Evolutionary conservation across 2,888 invertebrate species (phyloP).

Genomic region (Apeira syringaria): DNA sequence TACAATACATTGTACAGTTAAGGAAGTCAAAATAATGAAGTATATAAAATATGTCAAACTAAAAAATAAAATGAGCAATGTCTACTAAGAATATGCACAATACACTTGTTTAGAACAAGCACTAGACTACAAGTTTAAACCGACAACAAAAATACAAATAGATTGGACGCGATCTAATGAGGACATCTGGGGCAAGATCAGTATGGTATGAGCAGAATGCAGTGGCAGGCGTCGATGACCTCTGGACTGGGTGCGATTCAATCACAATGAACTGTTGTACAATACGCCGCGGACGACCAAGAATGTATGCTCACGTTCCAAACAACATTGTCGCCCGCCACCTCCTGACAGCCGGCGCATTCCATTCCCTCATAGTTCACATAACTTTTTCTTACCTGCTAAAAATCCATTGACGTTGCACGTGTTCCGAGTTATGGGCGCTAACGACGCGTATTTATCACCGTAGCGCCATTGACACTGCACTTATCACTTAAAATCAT

Average conservation of each 20-base stretch:
- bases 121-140: too few species aligned
- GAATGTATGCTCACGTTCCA: slow-evolving; percentile 29
- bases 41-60: too few species aligned
- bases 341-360: slow-evolving; percentile 43
- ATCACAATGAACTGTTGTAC: slow-evolving; percentile 1
- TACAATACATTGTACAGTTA: too few species aligned
- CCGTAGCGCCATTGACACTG: slow-evolving; percentile 18
- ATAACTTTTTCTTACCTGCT: slow-evolving; percentile 54
- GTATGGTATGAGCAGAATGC: slow-evolving; percentile 9
- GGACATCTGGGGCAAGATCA: slow-evolving; percentile 1
- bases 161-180: slow-evolving; percentile 4
- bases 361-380: slow-evolving; percentile 41
- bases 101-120: too few species aligned
- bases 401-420: slow-evolving; percentile 59
- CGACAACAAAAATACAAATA: too few species aligned
- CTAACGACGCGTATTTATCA: slow-evolving; percentile 15
- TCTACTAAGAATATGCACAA: too few species aligned
- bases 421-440: slow-evolving; percentile 17
- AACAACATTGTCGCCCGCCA: slow-evolving; percentile 37
- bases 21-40: too few species aligned
- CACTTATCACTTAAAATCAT: slow-evolving; percentile 14
- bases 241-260: not conserved
- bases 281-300: slow-evolving; percentile 19
- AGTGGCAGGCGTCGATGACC: slow-evolving; percentile 12
- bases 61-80: too few species aligned